Conservation (phyloP, 2,888 invertebrate genomes). For the Pandemis heparana region DNA sequence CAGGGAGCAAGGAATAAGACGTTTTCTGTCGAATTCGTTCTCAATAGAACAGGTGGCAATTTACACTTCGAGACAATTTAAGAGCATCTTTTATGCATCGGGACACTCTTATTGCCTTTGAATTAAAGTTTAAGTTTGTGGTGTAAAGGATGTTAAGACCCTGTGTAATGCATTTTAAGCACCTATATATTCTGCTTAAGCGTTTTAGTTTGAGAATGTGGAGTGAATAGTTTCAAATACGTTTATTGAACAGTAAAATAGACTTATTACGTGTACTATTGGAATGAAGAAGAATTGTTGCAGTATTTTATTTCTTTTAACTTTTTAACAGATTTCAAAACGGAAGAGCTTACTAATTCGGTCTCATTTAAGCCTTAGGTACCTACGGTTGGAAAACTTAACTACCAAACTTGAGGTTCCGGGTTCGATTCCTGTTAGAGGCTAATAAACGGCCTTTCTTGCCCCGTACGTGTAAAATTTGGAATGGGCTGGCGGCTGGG, state of each 20-base stretch:
- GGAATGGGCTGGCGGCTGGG: too few relatives aligned
- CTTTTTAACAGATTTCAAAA: too few relatives aligned
- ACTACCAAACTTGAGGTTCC: too few relatives aligned
- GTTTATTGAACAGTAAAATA: background rate
- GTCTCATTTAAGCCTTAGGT: too few relatives aligned
- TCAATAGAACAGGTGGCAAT: constrained; percentile 40
- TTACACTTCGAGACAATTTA: constrained; percentile 35
- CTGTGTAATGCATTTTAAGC: background rate
- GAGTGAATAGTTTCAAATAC: background rate
- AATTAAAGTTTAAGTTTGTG: background rate
- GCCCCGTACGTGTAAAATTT: too few relatives aligned
- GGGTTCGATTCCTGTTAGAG: too few relatives aligned
- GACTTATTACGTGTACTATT: background rate
- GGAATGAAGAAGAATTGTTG: background rate
- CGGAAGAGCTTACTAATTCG: too few relatives aligned
- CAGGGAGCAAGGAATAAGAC: constrained; percentile 23
- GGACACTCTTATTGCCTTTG: background rate
- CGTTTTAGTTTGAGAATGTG: background rate
- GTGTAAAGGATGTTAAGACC: background rate
- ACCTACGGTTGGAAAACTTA: too few relatives aligned
- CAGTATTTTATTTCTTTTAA: too few relatives aligned
- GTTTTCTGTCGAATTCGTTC: constrained; percentile 30
- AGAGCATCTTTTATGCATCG: background rate
- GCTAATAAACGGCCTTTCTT: too few relatives aligned
- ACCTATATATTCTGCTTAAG: background rate